phyloP scores from a whole-genome alignment of 2,113 vertebrate genomes.

The Catharus fuscescens region DNA sequence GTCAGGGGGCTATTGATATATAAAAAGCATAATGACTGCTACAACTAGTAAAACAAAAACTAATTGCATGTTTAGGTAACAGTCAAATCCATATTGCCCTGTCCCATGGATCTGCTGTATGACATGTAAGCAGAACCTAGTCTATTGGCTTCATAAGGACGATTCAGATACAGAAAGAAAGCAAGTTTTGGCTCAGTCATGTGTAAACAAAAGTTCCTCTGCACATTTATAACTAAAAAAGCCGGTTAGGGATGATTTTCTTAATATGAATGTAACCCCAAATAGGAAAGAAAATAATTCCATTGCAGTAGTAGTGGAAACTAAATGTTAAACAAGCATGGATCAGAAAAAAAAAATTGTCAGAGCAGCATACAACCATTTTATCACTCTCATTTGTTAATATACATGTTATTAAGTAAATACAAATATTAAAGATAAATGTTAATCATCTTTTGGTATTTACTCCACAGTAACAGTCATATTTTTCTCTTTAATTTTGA shows the following conservation, averaged over 20 bases:
- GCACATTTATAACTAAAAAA: not conserved
- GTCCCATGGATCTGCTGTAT: not conserved
- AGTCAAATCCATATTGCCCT: not conserved
- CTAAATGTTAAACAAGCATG: not conserved
- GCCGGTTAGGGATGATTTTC: not conserved
- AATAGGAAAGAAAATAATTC: conserved; percentile 12
- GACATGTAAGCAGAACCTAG: not conserved
- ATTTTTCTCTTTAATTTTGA: not conserved
- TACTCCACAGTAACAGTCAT: not conserved
- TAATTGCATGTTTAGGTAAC: not conserved
- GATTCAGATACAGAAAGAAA: not conserved
- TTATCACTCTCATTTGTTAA: conserved; percentile 19
- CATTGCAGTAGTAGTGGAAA: not conserved
- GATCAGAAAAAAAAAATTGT: not conserved
- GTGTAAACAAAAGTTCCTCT: not conserved
- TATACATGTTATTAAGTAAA: not conserved
- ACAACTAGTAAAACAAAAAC: not conserved
- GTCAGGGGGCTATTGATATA: not conserved
- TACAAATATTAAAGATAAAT: conserved; percentile 3
- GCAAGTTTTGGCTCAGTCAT: not conserved
- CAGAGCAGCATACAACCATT: conserved; percentile 31
- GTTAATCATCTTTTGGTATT: not conserved
- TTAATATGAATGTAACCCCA: not conserved
- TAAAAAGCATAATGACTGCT: not conserved
- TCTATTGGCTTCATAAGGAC: not conserved